These are phyloP conservation scores for Athene cunicularia DNA, from an alignment of 2,113 vertebrate species.

Conservation along the genomic window DNA sequence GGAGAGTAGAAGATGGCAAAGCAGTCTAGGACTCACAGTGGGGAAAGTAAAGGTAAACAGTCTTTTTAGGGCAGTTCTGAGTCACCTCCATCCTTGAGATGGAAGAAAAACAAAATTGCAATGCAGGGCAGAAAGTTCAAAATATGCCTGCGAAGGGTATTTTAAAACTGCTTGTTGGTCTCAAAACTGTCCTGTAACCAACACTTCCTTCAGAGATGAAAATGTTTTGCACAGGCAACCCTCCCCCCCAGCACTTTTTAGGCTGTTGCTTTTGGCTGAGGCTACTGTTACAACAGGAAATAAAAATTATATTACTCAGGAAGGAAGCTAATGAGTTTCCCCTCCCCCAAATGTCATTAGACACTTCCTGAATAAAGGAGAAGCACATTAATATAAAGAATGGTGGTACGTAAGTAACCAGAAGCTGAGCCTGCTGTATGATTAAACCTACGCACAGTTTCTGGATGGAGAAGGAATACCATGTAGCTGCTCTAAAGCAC, in stretches of 20 bases:
- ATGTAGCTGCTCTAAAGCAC: not conserved
- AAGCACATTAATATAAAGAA: constrained; percentile 71
- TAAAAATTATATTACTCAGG: constrained; percentile 83
- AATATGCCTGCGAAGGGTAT: not conserved
- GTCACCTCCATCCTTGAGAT: not conserved
- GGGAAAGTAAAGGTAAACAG: not conserved
- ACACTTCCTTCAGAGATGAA: not conserved
- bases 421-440: not conserved
- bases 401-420: constrained; percentile 35
- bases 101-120: not conserved
- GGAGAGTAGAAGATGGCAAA: not conserved
- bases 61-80: not conserved
- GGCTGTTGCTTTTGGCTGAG: constrained; percentile 69
- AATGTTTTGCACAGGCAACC: constrained; percentile 17
- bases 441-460: constrained; percentile 28
- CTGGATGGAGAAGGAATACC: not conserved
- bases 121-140: not conserved
- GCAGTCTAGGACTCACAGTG: not conserved
- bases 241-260: constrained; percentile 4
- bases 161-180: not conserved
- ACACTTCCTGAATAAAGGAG: constrained; percentile 87
- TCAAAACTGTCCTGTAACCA: not conserved
- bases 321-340: constrained; percentile 83
- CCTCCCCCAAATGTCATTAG: constrained; percentile 86
- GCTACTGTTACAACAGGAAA: constrained; percentile 82